These are phyloP conservation scores for Athripsodes cinereus DNA, from an alignment of 2,888 invertebrate species.

Conservation along the genomic window DNA sequence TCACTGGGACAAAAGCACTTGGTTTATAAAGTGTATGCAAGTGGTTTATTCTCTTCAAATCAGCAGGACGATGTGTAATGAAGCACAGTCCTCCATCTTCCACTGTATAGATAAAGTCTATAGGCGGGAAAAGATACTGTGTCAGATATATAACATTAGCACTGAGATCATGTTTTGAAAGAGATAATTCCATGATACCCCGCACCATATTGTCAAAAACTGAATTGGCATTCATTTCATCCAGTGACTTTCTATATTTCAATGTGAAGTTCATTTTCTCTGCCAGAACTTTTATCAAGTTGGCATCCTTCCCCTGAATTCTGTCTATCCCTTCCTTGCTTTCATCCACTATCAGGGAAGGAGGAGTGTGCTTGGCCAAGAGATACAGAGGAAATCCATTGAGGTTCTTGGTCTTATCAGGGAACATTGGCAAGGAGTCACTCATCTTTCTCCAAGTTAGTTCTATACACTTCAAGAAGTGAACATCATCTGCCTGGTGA, in stretches of 20 bases:
- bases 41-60: background rate
- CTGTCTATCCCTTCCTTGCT: conserved; percentile 13
- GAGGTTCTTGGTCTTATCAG: conserved; percentile 31
- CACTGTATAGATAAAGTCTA: conserved; percentile 18
- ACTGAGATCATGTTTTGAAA: conserved; percentile 13
- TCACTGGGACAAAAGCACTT: background rate
- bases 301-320: conserved; percentile 35
- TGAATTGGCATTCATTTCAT: background rate
- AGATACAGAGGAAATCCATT: conserved; percentile 32
- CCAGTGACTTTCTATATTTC: conserved; percentile 4
- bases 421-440: background rate
- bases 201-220: conserved; percentile 6
- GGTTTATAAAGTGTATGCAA: background rate
- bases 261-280: conserved; percentile 35
- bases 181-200: conserved; percentile 27
- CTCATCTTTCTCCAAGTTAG: background rate
- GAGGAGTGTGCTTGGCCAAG: conserved; percentile 31
- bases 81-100: conserved; percentile 23
- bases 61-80: conserved; percentile 14
- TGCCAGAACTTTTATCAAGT: conserved; percentile 30
- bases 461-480: background rate
- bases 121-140: conserved; percentile 12
- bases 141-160: conserved; percentile 12
- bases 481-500: background rate
- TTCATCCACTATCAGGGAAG: conserved; percentile 30